Base-by-base conservation (phyloP, 2,113 vertebrate species). In the Rhea americana region DNA sequence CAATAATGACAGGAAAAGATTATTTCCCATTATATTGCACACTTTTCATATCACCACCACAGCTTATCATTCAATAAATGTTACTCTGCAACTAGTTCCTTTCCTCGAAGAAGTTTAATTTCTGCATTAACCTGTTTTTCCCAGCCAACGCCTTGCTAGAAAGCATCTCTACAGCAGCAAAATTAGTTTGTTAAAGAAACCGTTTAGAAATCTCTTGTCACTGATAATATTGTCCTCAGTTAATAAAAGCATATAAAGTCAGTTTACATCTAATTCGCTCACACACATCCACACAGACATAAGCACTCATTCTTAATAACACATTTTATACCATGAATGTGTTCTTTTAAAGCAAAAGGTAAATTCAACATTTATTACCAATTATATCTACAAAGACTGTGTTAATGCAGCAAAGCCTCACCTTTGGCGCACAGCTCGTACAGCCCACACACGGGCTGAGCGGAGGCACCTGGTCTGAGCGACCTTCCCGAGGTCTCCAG, bases 21-120 rank as follows among this genome's bases (percentile, higher is more conserved):
- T 97, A 98, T 97, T 98, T 98, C 97, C 98, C 91, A 98, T 98
- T 98, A 97, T 98, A 97, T 61, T 97, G 96, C 97, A 95, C 95
- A 97, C 97, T 97, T 98, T 98, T 97, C 97, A 97, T 97, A 98
- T 97, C 97, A 89, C 97, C 94, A 96, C 89, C 94, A 93, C 96
- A 93, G 97, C 98, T 98, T 98, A 98, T 98, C 98, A 97, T 97
- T 98, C 98, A 97, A 97, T 98, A 97, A 97, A 97, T 96, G 96
- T 97, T 97, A 97, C 97, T 96, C 97, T 93, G 94, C 96, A 97
- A 97, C 97, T 97, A 95, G 97, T 96, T 97, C 97, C 97, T 92
- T 97, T 96, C 94, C 97, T 96, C 82, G 81, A 97, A 97, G 94
- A 97, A 97, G 97, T 98, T 97, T 98, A 98, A 98, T 98, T 98